Evolutionary conservation across 2,113 vertebrate genomes (phyloP), one percentile per base, ranked within the genome.

Genomic region (Myotis davidii): DNA sequence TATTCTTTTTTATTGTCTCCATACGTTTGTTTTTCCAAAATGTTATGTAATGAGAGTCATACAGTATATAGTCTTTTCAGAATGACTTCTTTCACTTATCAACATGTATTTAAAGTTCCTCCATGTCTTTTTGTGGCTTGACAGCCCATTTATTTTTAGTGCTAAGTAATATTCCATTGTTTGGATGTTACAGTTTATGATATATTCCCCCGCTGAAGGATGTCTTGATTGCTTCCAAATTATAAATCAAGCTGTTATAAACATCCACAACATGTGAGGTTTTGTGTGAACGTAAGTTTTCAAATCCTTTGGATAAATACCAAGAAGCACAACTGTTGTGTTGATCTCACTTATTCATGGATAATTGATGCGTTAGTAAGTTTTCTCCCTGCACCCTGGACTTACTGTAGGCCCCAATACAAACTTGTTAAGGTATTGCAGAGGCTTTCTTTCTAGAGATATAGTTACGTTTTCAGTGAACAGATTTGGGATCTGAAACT

Each of bases 241-340:
- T 52, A 59, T 74, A 67, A 83, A 67, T 88, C 64, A 79, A 85
- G 3, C 23, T 89, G 29, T 77, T 90, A 64, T 82, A 86, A 96
- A 90, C n/a, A 85, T 70, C 14, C 34, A 81, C 5, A 7, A 72
- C 8, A 7, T 50, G 25, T n/a, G 70, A 64, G 37, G 29, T 82
- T 76, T 45, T 88, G 88, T 56, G 25, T 39, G 6, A 20, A 92
- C 0, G 3, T 65, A 50, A 39, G 27, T 79, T 92, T 61, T 77
- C 34, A 93, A 14, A 25, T 65, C 18, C 12, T 93, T 78, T 56
- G 9, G 29, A 21, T 85, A 88, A 77, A 74, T 59, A 56, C 25
- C 73, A 81, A 81, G 59, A 45, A 83, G 17, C 45, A 2, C 0
- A 21, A 85, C 45, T 42, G 42, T 23, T 29, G 18, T 6, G 54